phyloP scores from a whole-genome alignment of 1,140 invertebrate species.

The Brachionus manjavacas region DNA sequence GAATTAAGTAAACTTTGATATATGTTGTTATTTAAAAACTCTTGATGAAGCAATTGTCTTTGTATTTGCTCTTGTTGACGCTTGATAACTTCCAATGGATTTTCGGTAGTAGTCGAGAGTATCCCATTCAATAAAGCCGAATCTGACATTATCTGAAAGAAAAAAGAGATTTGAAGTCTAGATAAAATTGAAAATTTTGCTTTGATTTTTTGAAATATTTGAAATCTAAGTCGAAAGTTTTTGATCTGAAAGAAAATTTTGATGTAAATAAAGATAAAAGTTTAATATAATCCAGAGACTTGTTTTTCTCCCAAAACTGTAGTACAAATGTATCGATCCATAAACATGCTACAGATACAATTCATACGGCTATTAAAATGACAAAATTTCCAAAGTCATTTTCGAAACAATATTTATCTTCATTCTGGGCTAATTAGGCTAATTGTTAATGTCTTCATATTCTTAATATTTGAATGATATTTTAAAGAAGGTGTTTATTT shows the following conservation, averaged over 20 bases:
- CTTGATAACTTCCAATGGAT: conserved; percentile 39
- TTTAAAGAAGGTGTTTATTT: neutral
- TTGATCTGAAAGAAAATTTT: neutral
- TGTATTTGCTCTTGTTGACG: conserved; percentile 40
- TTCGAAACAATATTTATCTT: neutral
- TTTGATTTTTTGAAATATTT: neutral
- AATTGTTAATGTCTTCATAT: conserved; percentile 33
- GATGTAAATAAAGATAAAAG: neutral
- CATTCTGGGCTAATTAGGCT: conserved; percentile 20
- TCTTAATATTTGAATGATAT: neutral
- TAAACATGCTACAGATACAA: neutral
- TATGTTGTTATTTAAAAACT: conserved; percentile 34
- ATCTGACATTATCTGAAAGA: conserved; percentile 23
- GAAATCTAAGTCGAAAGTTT: neutral
- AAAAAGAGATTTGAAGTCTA: neutral
- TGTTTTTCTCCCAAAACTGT: neutral
- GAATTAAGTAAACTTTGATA: conserved; percentile 37
- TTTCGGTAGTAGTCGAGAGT: conserved; percentile 23
- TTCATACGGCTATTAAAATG: conserved; percentile 3
- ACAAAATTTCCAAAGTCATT: neutral
- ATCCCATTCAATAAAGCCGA: conserved; percentile 27
- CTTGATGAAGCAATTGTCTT: conserved; percentile 33
- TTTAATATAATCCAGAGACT: conserved; percentile 31
- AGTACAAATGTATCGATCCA: neutral
- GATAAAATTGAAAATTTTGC: conserved; percentile 1